Percentiles rank a stretch among this genome's conserved stretches.
Evolutionary conservation across 2,888 invertebrate genomes (phyloP).

Genomic region (Apomyelois bistriatella): DNA sequence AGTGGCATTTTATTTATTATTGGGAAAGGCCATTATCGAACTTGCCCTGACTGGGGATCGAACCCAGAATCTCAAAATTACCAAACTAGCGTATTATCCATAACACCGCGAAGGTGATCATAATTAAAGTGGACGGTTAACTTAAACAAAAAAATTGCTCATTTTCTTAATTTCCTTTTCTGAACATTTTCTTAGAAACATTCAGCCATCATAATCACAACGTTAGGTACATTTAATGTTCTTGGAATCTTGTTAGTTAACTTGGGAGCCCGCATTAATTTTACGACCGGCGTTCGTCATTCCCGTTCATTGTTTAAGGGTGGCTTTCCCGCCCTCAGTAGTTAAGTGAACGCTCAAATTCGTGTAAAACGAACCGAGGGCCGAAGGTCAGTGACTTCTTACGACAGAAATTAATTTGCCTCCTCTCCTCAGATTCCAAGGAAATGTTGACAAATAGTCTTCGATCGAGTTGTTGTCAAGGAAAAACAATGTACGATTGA

Average conservation of each 20-base stretch:
- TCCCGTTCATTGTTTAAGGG: constrained; percentile 32
- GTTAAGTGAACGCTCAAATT: constrained; percentile 19
- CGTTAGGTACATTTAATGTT: neutral
- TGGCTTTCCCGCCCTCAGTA: constrained; percentile 23
- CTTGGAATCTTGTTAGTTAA: constrained; percentile 2
- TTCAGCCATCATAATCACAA: constrained; percentile 8
- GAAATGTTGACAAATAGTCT: constrained; percentile 19
- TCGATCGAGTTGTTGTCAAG: neutral
- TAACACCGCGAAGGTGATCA: too few species aligned
- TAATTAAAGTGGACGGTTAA: too few species aligned
- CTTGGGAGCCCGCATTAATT: constrained; percentile 11
- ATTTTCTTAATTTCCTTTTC: neutral
- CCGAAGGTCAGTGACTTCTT: constrained; percentile 18
- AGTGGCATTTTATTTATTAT: too few species aligned
- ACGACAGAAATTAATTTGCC: constrained; percentile 21
- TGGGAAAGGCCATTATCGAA: too few species aligned
- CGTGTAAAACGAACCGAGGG: constrained; percentile 18
- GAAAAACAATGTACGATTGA: neutral
- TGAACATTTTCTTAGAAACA: neutral
- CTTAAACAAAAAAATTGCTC: neutral
- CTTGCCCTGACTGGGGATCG: too few species aligned
- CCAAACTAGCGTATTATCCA: too few species aligned
- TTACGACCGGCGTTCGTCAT: constrained; percentile 30
- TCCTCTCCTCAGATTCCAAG: constrained; percentile 17
- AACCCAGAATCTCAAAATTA: too few species aligned